Evolutionary conservation across 2,888 invertebrate species (phyloP).

Genomic region (Axea sp.): DNA sequence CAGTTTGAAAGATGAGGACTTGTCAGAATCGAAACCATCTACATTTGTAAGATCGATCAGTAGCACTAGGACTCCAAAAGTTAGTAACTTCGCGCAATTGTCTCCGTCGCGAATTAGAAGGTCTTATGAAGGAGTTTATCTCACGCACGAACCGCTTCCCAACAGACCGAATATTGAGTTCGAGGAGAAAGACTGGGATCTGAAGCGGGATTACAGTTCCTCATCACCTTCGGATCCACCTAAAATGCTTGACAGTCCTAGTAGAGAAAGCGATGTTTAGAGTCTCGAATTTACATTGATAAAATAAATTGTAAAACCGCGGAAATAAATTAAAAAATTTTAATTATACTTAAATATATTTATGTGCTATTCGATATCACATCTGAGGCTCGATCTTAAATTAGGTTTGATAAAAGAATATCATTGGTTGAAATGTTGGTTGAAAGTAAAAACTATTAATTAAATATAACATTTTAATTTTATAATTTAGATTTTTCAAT

Average conservation of each 20-base stretch:
- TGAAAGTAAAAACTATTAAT: too few species aligned
- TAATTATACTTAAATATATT: too few species aligned
- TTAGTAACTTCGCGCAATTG: slow-evolving; percentile 37
- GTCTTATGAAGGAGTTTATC: slow-evolving; percentile 90
- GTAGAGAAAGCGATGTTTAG: slow-evolving; percentile 76
- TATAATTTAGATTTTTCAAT: too few species aligned
- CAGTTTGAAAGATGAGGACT: slow-evolving; percentile 67
- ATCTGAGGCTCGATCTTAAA: too few species aligned
- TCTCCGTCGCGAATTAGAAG: slow-evolving; percentile 83
- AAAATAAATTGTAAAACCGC: too few species aligned
- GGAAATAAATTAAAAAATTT: too few species aligned
- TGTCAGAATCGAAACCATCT: slow-evolving; percentile 58
- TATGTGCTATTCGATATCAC: too few species aligned
- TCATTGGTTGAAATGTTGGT: too few species aligned
- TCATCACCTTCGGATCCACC: slow-evolving; percentile 46
- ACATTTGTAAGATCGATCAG: slow-evolving; percentile 48
- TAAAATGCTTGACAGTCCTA: slow-evolving; percentile 71
- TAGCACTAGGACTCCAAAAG: slow-evolving; percentile 42
- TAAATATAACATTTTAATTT: too few species aligned
- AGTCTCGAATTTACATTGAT: slow-evolving; percentile 40
- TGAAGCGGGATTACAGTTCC: slow-evolving; percentile 76
- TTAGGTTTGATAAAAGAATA: too few species aligned
- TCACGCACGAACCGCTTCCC: slow-evolving; percentile 90
- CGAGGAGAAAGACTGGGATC: slow-evolving; percentile 89
- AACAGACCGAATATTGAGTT: slow-evolving; percentile 88